These are phyloP conservation scores for Limnephilus rhombicus DNA, from an alignment of 2,888 invertebrate species.

Conservation along the genomic window DNA sequence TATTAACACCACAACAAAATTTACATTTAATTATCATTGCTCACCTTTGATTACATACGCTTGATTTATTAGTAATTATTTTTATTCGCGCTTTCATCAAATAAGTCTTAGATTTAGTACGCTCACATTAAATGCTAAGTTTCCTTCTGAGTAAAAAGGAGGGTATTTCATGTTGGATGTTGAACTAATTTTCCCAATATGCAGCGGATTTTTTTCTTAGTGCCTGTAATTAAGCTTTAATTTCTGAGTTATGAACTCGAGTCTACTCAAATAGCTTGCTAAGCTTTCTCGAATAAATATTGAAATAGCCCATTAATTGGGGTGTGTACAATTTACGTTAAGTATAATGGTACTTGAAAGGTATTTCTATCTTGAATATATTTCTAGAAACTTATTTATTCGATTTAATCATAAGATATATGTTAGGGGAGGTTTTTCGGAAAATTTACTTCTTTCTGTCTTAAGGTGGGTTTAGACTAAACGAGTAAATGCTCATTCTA, in stretches of 20 bases:
- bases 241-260: not conserved
- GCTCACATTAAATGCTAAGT: not conserved
- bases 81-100: conserved; percentile 4
- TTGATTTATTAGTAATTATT: not conserved
- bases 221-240: not conserved
- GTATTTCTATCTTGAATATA: not conserved
- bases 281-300: conserved; percentile 11
- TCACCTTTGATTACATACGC: not conserved
- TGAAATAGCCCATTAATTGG: not conserved
- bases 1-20: not conserved
- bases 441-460: not conserved
- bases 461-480: not conserved
- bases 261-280: conserved; percentile 6
- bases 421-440: not conserved
- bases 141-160: not conserved
- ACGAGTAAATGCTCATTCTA: too few relatives aligned
- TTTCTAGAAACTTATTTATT: not conserved
- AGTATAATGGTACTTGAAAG: not conserved
- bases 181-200: not conserved
- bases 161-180: not conserved
- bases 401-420: not conserved
- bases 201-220: not conserved
- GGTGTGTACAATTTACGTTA: not conserved
- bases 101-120: not conserved
- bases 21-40: not conserved